phyloP scores from a whole-genome alignment of 2,113 vertebrate genomes.

The Megalops atlanticus region DNA sequence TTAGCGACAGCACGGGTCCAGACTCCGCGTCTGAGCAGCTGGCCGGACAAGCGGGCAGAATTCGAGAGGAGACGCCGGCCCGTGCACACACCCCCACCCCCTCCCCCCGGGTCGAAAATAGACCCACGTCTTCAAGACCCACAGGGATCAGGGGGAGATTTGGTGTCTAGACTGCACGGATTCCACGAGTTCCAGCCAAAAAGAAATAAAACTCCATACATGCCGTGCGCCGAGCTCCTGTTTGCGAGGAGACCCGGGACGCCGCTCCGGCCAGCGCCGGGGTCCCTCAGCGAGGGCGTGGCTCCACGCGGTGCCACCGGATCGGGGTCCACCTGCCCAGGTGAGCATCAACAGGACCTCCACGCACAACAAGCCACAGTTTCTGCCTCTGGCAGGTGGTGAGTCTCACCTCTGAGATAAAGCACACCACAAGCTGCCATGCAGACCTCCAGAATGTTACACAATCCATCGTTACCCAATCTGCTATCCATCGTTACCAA shows the following conservation, averaged over 20 bases:
- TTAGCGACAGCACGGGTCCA: too few relatives aligned
- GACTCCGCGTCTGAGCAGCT: too few relatives aligned
- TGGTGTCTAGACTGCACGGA: constrained; percentile 70
- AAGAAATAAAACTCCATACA: constrained; percentile 36
- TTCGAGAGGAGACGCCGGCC: constrained; percentile 51
- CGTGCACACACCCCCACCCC: neutral
- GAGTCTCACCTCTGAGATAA: too few relatives aligned
- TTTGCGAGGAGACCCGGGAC: neutral
- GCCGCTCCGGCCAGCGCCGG: neutral
- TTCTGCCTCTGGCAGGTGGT: too few relatives aligned
- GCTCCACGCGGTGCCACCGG: too few relatives aligned
- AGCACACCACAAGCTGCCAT: too few relatives aligned
- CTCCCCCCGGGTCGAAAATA: constrained; percentile 27
- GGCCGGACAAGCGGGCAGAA: constrained; percentile 41
- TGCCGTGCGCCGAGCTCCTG: neutral
- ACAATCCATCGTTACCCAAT: too few relatives aligned
- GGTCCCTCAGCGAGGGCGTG: neutral
- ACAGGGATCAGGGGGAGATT: constrained; percentile 61
- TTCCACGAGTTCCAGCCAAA: constrained; percentile 64
- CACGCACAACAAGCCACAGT: too few relatives aligned
- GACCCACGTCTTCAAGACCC: constrained; percentile 53
- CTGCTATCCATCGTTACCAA: too few relatives aligned
- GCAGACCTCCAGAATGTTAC: too few relatives aligned
- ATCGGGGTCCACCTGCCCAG: neutral
- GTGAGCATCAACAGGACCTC: too few relatives aligned